Base-by-base conservation (phyloP, 1,140 invertebrate genomes). In the Rhagoletis zephyria region DNA sequence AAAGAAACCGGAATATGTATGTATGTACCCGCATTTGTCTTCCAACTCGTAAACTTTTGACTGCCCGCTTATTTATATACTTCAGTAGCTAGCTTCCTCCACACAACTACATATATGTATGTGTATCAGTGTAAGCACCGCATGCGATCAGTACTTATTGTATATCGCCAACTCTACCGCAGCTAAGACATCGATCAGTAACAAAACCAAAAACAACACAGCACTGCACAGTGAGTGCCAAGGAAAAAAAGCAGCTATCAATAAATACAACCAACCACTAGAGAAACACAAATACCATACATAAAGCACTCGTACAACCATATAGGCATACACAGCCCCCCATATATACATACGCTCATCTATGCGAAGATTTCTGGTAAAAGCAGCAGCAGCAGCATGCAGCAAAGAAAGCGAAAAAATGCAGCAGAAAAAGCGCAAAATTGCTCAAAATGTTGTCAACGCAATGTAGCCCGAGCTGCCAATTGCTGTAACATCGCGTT, bases 371-470 rank as follows among this genome's bases (percentile, higher is more conserved):
- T 6, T 48, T 30, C 12, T 51, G 16, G 10, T 60, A 42, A 30
- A 85, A 16, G 12, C 10, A 85, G 12, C n/a, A 16, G 12, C 10
- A 85, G 12, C n/a, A 40, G 85, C 10, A 16, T 48, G 74, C 42
- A 81, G 14, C 16, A 81, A 81, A 48, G 51, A 51, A 51, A 81
- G 4, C 19, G 19, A 70, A 10, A 40, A 74, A 74, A 74, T 42
- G 74, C 51, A 59, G 48, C 74, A 81, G 48, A 81, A 81, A 81
- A 81, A 81, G 74, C 74, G 74, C 74, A 81, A 81, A 81, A 81
- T 81, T 81, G 74, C 48, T 81, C 74, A 81, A 81, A 81, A 81
- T 81, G 74, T 81, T 81, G 74, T 81, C 74, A 81, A 56, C 74
- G 74, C 51, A 9, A 81, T 51, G 19, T 7, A 56, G 70, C 42